Evolutionary conservation across 2,888 invertebrate genomes (phyloP).

Genomic region (Chrysotoxum bicinctum): DNA sequence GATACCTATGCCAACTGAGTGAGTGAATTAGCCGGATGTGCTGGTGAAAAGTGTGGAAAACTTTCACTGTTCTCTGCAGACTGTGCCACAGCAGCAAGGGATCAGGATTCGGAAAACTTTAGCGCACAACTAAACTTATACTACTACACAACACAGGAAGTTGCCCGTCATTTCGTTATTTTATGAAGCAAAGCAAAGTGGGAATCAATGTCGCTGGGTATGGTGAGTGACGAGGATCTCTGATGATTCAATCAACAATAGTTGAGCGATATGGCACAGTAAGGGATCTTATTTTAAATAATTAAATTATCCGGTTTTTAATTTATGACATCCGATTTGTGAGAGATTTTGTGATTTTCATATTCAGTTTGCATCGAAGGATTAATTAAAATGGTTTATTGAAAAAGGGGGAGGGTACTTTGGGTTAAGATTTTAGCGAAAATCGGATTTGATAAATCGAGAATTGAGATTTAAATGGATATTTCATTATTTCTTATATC

Average conservation of each 20-base stretch:
- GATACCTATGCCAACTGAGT: conserved; percentile 37
- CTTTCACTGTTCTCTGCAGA: conserved; percentile 43
- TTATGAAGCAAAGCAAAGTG: conserved; percentile 50
- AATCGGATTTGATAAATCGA: neutral
- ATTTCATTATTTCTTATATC: neutral
- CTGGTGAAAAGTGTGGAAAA: conserved; percentile 64
- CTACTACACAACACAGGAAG: conserved; percentile 44
- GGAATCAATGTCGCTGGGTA: conserved; percentile 59
- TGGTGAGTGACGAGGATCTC: neutral
- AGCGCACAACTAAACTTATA: conserved; percentile 16
- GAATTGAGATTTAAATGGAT: neutral
- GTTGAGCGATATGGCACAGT: conserved; percentile 20
- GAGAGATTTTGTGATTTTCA: conserved; percentile 35
- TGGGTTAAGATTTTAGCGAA: neutral
- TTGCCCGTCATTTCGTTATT: conserved; percentile 33
- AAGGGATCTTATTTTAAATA: conserved; percentile 50
- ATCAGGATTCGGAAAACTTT: conserved; percentile 52
- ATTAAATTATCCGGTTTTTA: conserved; percentile 61
- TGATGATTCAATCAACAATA: conserved; percentile 61
- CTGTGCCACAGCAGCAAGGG: conserved; percentile 16
- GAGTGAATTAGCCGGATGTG: conserved; percentile 64
- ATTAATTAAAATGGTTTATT: conserved; percentile 6
- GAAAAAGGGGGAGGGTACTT: neutral
- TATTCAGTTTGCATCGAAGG: conserved; percentile 12
- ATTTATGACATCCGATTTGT: conserved; percentile 59